These are phyloP conservation scores for Cremastobaeus sp. DNA, from an alignment of 2,888 invertebrate genomes.

Conservation along the genomic window DNA sequence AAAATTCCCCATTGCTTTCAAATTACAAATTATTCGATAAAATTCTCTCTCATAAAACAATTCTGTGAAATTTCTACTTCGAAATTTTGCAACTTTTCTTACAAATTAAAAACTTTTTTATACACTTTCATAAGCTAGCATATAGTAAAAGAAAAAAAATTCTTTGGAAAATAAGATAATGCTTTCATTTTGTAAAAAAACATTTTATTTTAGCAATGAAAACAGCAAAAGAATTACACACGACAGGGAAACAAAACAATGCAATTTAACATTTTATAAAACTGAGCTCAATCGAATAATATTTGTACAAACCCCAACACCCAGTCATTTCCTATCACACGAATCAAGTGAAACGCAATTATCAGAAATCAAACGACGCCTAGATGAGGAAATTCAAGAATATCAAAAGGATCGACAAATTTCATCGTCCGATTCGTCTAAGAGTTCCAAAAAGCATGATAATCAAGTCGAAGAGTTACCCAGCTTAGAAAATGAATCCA, in stretches of 20 bases:
- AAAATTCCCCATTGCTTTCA: too few species aligned
- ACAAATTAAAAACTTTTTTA: too few species aligned
- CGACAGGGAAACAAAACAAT: conserved; percentile 22
- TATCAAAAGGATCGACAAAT: conserved; percentile 9
- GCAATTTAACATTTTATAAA: conserved; percentile 37
- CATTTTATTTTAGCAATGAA: too few species aligned
- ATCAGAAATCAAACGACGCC: conserved; percentile 36
- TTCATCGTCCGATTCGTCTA: neutral
- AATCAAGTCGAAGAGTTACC: conserved; percentile 3
- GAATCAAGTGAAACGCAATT: conserved; percentile 26
- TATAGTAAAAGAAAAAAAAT: too few species aligned
- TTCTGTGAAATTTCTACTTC: too few species aligned
- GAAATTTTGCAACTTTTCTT: too few species aligned
- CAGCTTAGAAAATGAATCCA: neutral
- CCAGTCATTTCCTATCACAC: conserved; percentile 7
- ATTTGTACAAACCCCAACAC: conserved; percentile 35
- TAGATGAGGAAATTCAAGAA: conserved; percentile 48
- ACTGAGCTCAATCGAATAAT: conserved; percentile 49
- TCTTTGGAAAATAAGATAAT: too few species aligned
- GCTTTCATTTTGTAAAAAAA: too few species aligned
- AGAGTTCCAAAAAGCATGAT: neutral
- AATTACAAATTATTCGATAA: too few species aligned
- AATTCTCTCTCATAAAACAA: too few species aligned
- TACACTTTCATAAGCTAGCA: too few species aligned
- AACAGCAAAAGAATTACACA: neutral